Evolutionary conservation across 1,140 invertebrate species (phyloP).

Genomic region (Aricia agestis): DNA sequence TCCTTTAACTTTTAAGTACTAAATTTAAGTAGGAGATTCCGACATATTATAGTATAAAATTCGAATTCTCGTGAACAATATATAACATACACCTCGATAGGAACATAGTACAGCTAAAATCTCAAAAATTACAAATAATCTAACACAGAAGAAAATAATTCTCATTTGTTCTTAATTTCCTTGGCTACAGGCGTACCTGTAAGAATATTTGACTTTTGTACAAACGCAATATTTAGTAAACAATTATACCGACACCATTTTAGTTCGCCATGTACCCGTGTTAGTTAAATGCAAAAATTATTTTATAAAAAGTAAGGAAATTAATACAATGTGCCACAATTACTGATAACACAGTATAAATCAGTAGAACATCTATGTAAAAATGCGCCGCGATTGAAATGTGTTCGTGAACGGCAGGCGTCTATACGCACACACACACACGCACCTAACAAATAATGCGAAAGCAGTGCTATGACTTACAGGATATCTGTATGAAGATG

Average conservation of each 20-base stretch:
- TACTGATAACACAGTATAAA: neutral
- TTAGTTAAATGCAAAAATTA: conserved; percentile 26
- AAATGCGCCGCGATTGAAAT: too few species aligned
- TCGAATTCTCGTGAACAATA: conserved; percentile 33
- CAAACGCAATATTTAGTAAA: conserved; percentile 21
- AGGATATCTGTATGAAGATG: too few species aligned
- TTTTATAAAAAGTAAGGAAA: conserved; percentile 17
- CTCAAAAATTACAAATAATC: conserved; percentile 38
- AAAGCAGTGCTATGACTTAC: too few species aligned
- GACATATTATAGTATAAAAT: conserved; percentile 23
- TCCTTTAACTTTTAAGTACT: conserved; percentile 64
- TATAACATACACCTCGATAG: conserved; percentile 50
- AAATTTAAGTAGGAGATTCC: conserved; percentile 69
- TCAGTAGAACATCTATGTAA: too few species aligned
- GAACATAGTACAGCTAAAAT: conserved; percentile 6
- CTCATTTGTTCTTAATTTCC: conserved; percentile 51
- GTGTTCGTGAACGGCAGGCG: too few species aligned
- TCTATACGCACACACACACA: too few species aligned
- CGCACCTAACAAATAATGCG: too few species aligned
- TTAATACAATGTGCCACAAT: conserved; percentile 26
- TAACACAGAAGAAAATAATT: conserved; percentile 37
- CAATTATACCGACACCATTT: conserved; percentile 39
- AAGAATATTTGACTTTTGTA: conserved; percentile 43
- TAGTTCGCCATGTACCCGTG: conserved; percentile 30
- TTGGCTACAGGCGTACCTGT: conserved; percentile 65